Conservation (phyloP, 2,888 invertebrate genomes). For the Ochlodes sylvanus region DNA sequence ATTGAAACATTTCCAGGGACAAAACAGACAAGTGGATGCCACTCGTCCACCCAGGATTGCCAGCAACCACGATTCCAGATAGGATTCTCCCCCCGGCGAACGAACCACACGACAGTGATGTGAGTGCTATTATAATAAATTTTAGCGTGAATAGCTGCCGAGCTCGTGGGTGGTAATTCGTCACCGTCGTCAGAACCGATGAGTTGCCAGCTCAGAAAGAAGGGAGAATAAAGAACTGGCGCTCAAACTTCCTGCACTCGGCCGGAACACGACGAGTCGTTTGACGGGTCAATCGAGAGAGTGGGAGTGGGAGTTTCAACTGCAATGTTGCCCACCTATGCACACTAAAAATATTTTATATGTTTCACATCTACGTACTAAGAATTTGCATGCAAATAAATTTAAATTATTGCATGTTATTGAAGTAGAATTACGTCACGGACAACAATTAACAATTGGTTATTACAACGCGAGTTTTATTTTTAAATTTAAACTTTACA, state of each 20-base stretch:
- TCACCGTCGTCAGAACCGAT: no score
- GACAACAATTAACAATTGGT: not conserved
- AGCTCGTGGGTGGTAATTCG: no score
- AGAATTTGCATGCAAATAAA: not conserved
- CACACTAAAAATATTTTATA: not conserved
- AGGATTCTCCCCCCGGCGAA: conserved; percentile 12
- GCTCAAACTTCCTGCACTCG: no score
- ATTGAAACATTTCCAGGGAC: conserved; percentile 54
- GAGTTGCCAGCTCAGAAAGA: no score
- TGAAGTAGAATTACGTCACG: not conserved
- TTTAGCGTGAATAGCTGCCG: no score
- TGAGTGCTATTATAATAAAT: conserved; percentile 6
- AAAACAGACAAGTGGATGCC: conserved; percentile 65
- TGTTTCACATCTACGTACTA: not conserved
- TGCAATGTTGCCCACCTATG: no score
- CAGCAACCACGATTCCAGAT: conserved; percentile 20
- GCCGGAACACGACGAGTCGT: no score
- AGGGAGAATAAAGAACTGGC: no score
- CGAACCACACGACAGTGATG: not conserved
- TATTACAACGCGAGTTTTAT: no score
- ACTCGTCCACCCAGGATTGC: conserved; percentile 35
- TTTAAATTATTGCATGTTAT: not conserved
- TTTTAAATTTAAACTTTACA: no score
- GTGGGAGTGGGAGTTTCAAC: no score
- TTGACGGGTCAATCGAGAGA: no score